Conservation (phyloP, 2,888 invertebrate species). For the Prosopocoilus inquinatus region DNA sequence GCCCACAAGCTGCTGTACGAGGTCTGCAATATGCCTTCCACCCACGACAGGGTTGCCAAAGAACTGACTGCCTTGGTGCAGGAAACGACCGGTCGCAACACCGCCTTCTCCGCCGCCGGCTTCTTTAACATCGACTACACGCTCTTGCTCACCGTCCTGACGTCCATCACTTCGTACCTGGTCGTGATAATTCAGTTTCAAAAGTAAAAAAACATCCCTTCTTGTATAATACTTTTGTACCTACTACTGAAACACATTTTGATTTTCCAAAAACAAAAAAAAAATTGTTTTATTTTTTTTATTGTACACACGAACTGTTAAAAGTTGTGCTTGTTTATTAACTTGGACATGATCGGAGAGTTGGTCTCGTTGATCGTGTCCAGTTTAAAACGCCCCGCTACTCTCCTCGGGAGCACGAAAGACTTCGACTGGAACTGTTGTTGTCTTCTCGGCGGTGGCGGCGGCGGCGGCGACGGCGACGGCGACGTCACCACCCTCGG, state of each 20-base stretch:
- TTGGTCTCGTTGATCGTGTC: slow-evolving; percentile 6
- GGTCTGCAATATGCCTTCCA: too few species aligned
- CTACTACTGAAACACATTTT: background rate
- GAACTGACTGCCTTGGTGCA: too few species aligned
- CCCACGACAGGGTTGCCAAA: too few species aligned
- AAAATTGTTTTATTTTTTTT: background rate
- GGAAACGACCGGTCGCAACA: too few species aligned
- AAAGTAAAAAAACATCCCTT: too few species aligned
- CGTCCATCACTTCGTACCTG: too few species aligned
- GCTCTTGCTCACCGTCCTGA: too few species aligned
- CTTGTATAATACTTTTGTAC: background rate
- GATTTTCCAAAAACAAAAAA: background rate
- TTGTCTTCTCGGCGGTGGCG: background rate
- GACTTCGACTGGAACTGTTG: slow-evolving; percentile 28
- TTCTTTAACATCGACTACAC: too few species aligned
- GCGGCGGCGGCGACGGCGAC: too few species aligned
- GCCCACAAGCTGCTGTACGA: too few species aligned
- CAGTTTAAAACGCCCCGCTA: slow-evolving; percentile 7
- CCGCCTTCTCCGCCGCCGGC: too few species aligned
- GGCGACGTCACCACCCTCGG: background rate
- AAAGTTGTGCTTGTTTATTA: background rate
- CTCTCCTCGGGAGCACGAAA: slow-evolving; percentile 21
- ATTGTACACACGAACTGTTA: background rate
- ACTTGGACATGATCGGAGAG: background rate
- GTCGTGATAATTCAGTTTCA: too few species aligned